phyloP scores from a whole-genome alignment of 2,888 invertebrate species.

The Plebejus anna region DNA sequence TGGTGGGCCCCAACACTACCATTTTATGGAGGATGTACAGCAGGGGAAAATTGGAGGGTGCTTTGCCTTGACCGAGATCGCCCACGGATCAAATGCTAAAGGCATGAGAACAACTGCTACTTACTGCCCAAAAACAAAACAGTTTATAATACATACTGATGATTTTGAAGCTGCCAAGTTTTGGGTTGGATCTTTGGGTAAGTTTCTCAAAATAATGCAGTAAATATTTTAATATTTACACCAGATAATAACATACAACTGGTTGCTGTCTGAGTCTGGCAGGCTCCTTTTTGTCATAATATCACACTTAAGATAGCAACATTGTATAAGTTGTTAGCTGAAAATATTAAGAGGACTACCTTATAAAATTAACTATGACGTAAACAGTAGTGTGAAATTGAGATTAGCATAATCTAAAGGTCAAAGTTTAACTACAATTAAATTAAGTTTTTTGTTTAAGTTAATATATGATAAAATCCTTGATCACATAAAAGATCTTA shows the following conservation, averaged over 20 bases:
- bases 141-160: constrained; percentile 91
- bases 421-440: not conserved
- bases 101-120: constrained; percentile 92
- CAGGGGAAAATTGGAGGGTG: constrained; percentile 71
- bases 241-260: too few species aligned
- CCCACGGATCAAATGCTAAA: constrained; percentile 94
- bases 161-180: constrained; percentile 95
- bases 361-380: not conserved
- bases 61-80: constrained; percentile 93
- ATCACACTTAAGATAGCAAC: too few species aligned
- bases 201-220: constrained; percentile 36
- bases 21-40: constrained; percentile 68
- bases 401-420: not conserved
- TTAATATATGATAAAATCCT: too few species aligned
- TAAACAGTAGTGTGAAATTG: not conserved
- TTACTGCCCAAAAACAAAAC: constrained; percentile 85
- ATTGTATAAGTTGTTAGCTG: too few species aligned
- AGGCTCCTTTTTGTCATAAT: too few species aligned
- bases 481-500: not conserved
- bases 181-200: constrained; percentile 90
- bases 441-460: not conserved
- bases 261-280: too few species aligned
- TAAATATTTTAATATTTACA: too few species aligned
- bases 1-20: constrained; percentile 82
- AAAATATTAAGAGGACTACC: too few species aligned